Conservation (phyloP, 2,797 vertebrate genomes). For the Rhinatrema bivittatum region DNA sequence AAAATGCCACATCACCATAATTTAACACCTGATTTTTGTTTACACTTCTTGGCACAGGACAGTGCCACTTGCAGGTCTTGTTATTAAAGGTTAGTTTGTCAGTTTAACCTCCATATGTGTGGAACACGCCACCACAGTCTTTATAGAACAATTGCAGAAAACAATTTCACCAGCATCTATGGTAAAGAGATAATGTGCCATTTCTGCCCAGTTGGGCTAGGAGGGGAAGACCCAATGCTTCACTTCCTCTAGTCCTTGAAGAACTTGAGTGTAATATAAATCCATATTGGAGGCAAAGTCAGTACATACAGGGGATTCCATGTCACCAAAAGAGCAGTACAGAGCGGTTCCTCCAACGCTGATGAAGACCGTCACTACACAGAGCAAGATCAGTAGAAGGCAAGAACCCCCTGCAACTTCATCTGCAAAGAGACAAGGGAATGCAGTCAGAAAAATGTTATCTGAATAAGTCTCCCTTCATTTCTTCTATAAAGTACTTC, state of each 20-base stretch:
- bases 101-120: not conserved
- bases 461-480: not conserved
- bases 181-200: not conserved
- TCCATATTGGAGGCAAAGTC: constrained; percentile 85
- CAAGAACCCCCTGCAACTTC: constrained; percentile 82
- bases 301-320: constrained; percentile 79
- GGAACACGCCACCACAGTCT: too few species aligned
- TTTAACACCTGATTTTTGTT: not conserved
- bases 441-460: too few species aligned
- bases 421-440: constrained; percentile 56
- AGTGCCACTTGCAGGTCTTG: too few species aligned
- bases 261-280: constrained; percentile 72
- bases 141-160: too few species aligned
- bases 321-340: constrained; percentile 83
- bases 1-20: too few species aligned
- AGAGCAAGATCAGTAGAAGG: constrained; percentile 81
- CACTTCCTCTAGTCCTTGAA: constrained; percentile 64
- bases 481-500: not conserved
- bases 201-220: constrained; percentile 32
- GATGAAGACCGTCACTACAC: constrained; percentile 83
- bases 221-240: constrained; percentile 73
- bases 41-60: not conserved
- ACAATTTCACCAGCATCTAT: not conserved
- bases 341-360: constrained; percentile 86
- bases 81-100: not conserved